A percentile compares a stretch with the other conserved stretches of the same genome.
phyloP scores from a whole-genome alignment of 2,888 invertebrate genomes.

The Athetis lepigone region DNA sequence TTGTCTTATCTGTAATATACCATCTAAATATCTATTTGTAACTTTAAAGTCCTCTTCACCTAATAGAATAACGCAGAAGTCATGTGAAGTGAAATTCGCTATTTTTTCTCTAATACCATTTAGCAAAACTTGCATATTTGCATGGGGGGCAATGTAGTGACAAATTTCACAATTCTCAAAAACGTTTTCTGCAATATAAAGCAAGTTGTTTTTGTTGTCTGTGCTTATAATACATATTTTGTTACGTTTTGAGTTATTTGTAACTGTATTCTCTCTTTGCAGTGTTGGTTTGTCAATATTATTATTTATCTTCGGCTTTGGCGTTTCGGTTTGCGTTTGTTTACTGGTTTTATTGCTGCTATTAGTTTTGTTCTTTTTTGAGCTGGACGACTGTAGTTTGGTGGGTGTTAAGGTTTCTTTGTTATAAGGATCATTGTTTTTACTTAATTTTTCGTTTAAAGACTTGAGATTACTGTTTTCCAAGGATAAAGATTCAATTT shows the following conservation, averaged over 20 bases:
- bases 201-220: not conserved
- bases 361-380: not conserved
- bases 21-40: no score
- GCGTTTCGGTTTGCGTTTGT: not conserved
- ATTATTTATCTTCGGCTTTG: not conserved
- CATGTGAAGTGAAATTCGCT: no score
- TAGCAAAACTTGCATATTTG: not conserved
- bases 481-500: not conserved
- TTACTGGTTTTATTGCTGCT: not conserved
- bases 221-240: not conserved
- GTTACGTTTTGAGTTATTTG: not conserved
- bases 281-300: no score
- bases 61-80: no score
- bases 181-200: not conserved
- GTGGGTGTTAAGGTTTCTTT: not conserved
- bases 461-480: constrained; percentile 1
- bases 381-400: not conserved
- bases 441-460: not conserved
- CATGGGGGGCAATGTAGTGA: not conserved
- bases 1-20: no score
- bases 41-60: no score
- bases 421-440: not conserved
- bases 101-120: no score
- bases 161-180: not conserved
- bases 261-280: not conserved